Evolutionary conservation across 2,888 invertebrate species (phyloP).

Genomic region (Scaptodrosophila latifasciaeformis): DNA sequence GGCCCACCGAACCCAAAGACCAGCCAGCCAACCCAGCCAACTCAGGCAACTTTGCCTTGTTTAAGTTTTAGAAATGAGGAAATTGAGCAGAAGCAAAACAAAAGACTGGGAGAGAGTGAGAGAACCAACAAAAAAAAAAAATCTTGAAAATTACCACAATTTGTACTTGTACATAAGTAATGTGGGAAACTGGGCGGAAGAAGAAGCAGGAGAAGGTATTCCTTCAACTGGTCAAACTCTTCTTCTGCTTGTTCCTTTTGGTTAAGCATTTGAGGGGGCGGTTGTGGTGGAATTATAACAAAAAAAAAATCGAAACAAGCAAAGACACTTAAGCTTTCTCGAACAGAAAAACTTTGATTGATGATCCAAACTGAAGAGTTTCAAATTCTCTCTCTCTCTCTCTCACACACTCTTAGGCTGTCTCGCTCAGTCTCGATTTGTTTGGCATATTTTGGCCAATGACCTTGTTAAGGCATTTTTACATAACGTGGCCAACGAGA

Average conservation of each 20-base stretch:
- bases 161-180: slow-evolving; percentile 70
- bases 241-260: slow-evolving; percentile 21
- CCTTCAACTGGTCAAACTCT: slow-evolving; percentile 28
- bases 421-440: not conserved
- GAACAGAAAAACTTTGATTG: slow-evolving; percentile 52
- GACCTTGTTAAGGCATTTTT: slow-evolving; percentile 49
- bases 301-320: slow-evolving; percentile 63
- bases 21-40: not conserved
- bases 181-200: slow-evolving; percentile 52
- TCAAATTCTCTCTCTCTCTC: not conserved
- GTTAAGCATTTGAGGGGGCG: slow-evolving; percentile 19
- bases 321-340: slow-evolving; percentile 60
- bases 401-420: slow-evolving; percentile 5
- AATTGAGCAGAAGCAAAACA: slow-evolving; percentile 49
- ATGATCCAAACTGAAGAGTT: slow-evolving; percentile 39
- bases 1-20: too few relatives aligned
- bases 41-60: not conserved
- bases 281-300: slow-evolving; percentile 33
- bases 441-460: slow-evolving; percentile 45
- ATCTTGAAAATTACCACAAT: slow-evolving; percentile 69
- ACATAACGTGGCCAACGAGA: slow-evolving; percentile 1
- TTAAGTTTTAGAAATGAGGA: slow-evolving; percentile 63
- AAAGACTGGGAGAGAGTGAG: slow-evolving; percentile 7
- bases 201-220: slow-evolving; percentile 1
- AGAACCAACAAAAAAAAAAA: slow-evolving; percentile 50